Evolutionary conservation across 92 coral and sea anemone species (phyloP).

Genomic region (Heteractis magnifica): DNA sequence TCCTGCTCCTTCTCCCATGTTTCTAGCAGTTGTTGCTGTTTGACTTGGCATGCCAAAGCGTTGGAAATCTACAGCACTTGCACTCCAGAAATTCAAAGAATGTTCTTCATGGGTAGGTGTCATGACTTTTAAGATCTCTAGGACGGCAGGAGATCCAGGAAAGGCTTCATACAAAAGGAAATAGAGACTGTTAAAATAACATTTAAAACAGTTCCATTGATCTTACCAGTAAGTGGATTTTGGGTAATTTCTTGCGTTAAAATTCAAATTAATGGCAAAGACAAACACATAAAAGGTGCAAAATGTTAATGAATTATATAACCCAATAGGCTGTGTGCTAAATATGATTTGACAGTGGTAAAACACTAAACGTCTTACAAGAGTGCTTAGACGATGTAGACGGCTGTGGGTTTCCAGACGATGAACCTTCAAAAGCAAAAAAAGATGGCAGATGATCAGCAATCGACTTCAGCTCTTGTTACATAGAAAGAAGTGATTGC

Average conservation of each 20-base stretch:
- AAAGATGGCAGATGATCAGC: neutral
- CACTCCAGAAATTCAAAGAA: conserved; percentile 16
- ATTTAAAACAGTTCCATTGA: neutral
- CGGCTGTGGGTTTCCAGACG: neutral
- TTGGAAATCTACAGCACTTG: neutral
- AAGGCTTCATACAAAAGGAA: neutral
- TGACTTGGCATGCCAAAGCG: neutral
- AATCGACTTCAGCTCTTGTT: neutral
- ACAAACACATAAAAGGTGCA: neutral
- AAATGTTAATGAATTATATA: too few species aligned
- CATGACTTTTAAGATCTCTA: conserved; percentile 5
- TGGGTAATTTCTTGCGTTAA: neutral
- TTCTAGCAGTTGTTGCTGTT: conserved; percentile 2
- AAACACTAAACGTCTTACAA: neutral
- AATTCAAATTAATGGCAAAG: neutral
- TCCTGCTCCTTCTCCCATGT: conserved; percentile 3
- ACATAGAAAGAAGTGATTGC: neutral
- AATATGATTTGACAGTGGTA: neutral
- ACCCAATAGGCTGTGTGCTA: neutral
- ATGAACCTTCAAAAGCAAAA: neutral
- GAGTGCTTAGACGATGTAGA: neutral
- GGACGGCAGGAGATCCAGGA: neutral
- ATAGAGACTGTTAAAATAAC: neutral
- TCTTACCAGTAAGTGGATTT: neutral
- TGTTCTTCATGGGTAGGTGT: conserved; percentile 10